A percentile compares a stretch with the other conserved stretches of the same genome.
Evolutionary conservation across 2,888 invertebrate genomes (phyloP).

Genomic region (Laothoe populi): DNA sequence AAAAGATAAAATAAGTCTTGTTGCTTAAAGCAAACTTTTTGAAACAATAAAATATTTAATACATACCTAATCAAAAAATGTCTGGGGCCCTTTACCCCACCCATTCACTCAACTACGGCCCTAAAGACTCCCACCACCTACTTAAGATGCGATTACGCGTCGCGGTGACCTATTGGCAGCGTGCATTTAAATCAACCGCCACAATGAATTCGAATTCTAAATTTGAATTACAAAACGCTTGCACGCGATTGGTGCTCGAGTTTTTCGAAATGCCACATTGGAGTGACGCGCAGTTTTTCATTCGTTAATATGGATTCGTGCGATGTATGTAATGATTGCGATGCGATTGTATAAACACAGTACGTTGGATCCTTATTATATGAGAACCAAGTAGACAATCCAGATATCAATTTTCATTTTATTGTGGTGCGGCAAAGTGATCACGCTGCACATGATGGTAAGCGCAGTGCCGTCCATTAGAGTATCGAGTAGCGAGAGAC

Average conservation of each 20-base stretch:
- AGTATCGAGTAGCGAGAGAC: no score
- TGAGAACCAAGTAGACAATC: no score
- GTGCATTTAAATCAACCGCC: conserved; percentile 66
- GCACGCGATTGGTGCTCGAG: conserved; percentile 53
- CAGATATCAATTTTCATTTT: no score
- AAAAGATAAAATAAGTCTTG: no score
- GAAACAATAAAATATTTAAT: no score
- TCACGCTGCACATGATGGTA: no score
- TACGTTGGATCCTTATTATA: no score
- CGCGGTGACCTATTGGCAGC: conserved; percentile 78
- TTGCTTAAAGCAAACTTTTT: no score
- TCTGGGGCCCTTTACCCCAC: not conserved
- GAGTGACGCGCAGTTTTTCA: conserved; percentile 25
- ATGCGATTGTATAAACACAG: no score
- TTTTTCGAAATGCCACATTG: conserved; percentile 8
- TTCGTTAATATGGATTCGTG: conserved; percentile 42
- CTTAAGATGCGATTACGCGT: conserved; percentile 71
- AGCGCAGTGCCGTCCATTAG: no score
- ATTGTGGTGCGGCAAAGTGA: no score
- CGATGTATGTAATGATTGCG: not conserved
- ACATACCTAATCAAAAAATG: no score
- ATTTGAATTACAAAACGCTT: conserved; percentile 74
- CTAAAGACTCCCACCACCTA: conserved; percentile 31
- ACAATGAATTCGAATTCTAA: conserved; percentile 42
- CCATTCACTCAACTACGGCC: not conserved